phyloP scores from a whole-genome alignment of 2,113 vertebrate genomes.

The Cyprinodon variegatus region DNA sequence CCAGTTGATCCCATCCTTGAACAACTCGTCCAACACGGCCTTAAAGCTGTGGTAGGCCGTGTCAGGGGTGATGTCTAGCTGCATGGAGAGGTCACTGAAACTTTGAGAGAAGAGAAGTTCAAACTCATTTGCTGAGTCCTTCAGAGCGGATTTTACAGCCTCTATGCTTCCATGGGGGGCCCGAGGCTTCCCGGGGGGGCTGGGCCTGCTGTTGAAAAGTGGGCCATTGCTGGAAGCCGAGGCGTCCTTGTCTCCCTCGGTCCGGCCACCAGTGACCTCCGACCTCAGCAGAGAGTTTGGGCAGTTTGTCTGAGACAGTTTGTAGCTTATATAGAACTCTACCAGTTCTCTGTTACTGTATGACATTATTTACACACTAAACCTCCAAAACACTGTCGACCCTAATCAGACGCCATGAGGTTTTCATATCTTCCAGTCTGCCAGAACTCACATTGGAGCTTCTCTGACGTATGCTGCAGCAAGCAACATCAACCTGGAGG shows the following conservation, averaged over 20 bases:
- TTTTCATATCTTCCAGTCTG: conserved; percentile 25
- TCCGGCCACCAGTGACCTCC: conserved; percentile 55
- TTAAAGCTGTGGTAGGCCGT: conserved; percentile 93
- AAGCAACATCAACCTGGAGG: conserved; percentile 17
- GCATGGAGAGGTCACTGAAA: conserved; percentile 90
- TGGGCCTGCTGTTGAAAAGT: not conserved
- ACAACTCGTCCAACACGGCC: conserved; percentile 95
- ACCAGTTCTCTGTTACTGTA: conserved; percentile 88
- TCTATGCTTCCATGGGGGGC: conserved; percentile 21
- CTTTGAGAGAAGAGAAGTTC: conserved; percentile 88
- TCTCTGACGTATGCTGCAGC: conserved; percentile 1
- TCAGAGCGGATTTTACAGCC: conserved; percentile 85
- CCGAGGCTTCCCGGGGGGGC: not conserved
- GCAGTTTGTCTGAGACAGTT: conserved; percentile 89
- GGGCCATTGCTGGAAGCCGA: conserved; percentile 25
- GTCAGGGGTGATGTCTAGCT: conserved; percentile 90
- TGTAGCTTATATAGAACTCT: conserved; percentile 91
- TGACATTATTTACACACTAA: conserved; percentile 49
- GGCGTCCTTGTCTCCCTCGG: conserved; percentile 55
- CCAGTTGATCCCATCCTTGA: conserved; percentile 97
- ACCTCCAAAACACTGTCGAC: conserved; percentile 24
- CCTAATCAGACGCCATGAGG: conserved; percentile 36
- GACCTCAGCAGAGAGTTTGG: conserved; percentile 81
- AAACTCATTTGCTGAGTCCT: conserved; percentile 90
- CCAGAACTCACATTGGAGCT: conserved; percentile 19